These are phyloP conservation scores for Acronicta alni DNA, from an alignment of 2,888 invertebrate genomes.

Conservation along the genomic window DNA sequence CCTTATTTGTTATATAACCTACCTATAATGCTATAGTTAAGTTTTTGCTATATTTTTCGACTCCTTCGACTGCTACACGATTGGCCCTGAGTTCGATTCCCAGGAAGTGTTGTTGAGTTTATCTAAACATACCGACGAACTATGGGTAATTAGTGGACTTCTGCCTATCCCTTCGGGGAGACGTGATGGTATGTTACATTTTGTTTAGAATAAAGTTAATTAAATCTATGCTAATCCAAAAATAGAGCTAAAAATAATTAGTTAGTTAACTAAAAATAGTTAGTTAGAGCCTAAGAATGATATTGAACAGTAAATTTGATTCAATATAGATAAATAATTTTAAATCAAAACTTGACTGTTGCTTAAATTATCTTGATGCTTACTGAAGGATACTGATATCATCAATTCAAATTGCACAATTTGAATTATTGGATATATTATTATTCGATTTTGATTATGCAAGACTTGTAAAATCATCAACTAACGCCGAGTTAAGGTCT, in stretches of 20 bases:
- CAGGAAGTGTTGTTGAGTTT: too few species aligned
- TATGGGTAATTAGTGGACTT: too few species aligned
- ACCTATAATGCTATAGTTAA: constrained; percentile 1
- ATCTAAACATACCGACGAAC: too few species aligned
- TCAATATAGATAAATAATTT: not conserved
- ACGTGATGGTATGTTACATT: too few species aligned
- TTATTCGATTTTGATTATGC: constrained; percentile 10
- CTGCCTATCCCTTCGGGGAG: too few species aligned
- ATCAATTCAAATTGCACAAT: constrained; percentile 17
- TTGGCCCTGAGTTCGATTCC: too few species aligned
- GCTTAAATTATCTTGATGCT: constrained; percentile 3
- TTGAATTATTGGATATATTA: constrained; percentile 14
- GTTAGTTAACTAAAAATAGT: not conserved
- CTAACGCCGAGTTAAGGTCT: too few species aligned
- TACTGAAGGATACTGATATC: constrained; percentile 10
- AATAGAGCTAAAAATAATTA: too few species aligned
- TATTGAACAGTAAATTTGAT: not conserved
- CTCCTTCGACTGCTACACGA: too few species aligned
- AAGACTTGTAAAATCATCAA: constrained; percentile 14
- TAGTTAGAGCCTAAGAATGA: constrained; percentile 1
- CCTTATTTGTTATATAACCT: too few species aligned
- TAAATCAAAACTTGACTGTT: not conserved
- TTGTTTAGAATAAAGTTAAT: too few species aligned
- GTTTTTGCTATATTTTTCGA: constrained; percentile 18
- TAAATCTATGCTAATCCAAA: too few species aligned